Evolutionary conservation across 2,888 invertebrate genomes (phyloP), one percentile per base, ranked within the genome.

Genomic region (Rotaria sp.): DNA sequence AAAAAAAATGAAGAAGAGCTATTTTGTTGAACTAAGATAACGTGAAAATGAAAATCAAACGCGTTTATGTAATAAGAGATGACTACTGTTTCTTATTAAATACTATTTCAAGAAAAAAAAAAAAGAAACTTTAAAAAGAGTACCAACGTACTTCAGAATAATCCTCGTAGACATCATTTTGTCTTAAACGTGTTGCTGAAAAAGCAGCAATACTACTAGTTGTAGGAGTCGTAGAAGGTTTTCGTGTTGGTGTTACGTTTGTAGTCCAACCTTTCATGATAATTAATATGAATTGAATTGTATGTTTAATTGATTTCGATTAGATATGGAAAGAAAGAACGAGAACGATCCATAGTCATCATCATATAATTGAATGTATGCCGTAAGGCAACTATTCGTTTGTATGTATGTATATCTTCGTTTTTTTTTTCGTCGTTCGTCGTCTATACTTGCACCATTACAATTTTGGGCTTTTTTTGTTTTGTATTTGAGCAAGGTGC

Each of bases 401-500:
- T 67, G 67, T 67, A 38, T 67, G 15, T 35, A 59, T 30, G 59
- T 21, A 67, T 67, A 67, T 67, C 67, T 67, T 35, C 67, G 50
- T 52, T 52, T 35, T 35, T 67, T 67, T 67, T 38, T 67, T 38
- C 35, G 35, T 67, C 67, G 67, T 67, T 67, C 67, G 67, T 67
- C 67, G 67, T 35, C 67, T 67, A 35, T 38, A 67, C 67, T 67
- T 67, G 67, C 67, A 38, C 67, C 67, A 35, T 21, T 67, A 35
- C 18, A 67, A 67, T 67, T 35, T 67, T 67, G 8, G 67, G 67
- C 67, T 67, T 67, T 67, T 50, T 67, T 67, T 67, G 67, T 67
- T 67, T 67, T 67, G 67, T 67, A 67, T 67, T 67, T 67, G 67
- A 67, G 67, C 18, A 67, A 67, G 67, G 67, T 67, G 67, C 30